phyloP scores from a whole-genome alignment of 2,888 invertebrate species.

The Catocala nupta region DNA sequence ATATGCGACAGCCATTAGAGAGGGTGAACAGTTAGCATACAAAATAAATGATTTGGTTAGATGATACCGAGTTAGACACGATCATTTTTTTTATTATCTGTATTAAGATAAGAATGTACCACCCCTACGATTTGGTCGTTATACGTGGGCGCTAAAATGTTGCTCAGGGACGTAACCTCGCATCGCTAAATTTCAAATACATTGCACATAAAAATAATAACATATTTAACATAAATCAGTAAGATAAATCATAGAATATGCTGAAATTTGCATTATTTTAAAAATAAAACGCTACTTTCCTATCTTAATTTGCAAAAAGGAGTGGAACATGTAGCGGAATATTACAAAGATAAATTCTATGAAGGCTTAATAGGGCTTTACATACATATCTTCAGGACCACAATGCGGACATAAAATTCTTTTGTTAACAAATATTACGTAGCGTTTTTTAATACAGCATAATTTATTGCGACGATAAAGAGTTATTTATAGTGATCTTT shows the following conservation, averaged over 20 bases:
- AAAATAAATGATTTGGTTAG: not conserved
- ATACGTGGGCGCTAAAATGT: constrained; percentile 51
- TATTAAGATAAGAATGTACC: constrained; percentile 40
- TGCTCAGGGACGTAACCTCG: not conserved
- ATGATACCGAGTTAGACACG: constrained; percentile 1
- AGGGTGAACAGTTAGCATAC: not conserved
- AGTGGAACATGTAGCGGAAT: not conserved
- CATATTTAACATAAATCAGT: not conserved
- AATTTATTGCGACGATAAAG: constrained; percentile 8
- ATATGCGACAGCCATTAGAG: too few relatives aligned
- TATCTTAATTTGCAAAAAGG: constrained; percentile 9
- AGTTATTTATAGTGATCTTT: not conserved
- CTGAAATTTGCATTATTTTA: not conserved
- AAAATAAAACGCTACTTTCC: constrained; percentile 1
- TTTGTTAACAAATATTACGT: not conserved
- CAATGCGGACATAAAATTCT: constrained; percentile 4
- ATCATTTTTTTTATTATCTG: constrained; percentile 18
- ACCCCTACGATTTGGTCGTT: constrained; percentile 50
- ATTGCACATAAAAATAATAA: not conserved
- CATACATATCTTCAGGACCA: constrained; percentile 7
- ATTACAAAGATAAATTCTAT: constrained; percentile 9
- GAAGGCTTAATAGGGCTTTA: constrained; percentile 6
- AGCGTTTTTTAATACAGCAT: constrained; percentile 9
- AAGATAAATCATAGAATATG: not conserved
- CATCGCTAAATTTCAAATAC: not conserved